Evolutionary conservation across 2,888 invertebrate genomes (phyloP).

Genomic region (Marronus borbonicus): DNA sequence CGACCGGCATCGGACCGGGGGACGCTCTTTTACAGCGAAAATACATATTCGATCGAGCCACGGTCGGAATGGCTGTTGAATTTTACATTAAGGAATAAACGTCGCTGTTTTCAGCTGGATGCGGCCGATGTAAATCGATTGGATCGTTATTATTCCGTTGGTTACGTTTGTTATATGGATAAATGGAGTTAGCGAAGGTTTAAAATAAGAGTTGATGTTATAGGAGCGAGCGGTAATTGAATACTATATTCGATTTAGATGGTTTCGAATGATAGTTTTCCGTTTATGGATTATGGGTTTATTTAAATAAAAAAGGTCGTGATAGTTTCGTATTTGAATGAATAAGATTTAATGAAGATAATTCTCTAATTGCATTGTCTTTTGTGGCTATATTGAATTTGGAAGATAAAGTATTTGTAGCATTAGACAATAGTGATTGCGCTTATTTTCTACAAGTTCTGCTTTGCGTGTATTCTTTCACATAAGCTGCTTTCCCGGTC

Average conservation of each 20-base stretch:
- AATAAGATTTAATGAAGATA: too few relatives aligned
- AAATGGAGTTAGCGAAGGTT: constrained; percentile 4
- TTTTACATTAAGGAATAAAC: constrained; percentile 14
- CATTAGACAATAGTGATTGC: too few relatives aligned
- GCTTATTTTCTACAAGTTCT: too few relatives aligned
- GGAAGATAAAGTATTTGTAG: too few relatives aligned
- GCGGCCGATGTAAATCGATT: background rate
- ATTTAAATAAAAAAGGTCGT: too few relatives aligned
- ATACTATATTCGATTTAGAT: background rate
- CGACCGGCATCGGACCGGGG: background rate
- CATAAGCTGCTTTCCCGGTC: too few relatives aligned
- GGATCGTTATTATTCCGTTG: constrained; percentile 9
- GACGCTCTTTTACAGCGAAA: background rate
- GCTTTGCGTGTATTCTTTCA: too few relatives aligned
- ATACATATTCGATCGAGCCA: background rate
- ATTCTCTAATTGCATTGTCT: too few relatives aligned
- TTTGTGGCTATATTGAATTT: too few relatives aligned
- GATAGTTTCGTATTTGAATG: too few relatives aligned
- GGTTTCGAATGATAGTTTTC: too few relatives aligned
- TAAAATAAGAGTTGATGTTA: background rate
- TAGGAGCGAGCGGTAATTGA: background rate
- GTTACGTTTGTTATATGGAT: constrained; percentile 3
- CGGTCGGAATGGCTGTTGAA: background rate
- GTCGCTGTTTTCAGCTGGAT: background rate
- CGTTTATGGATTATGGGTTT: too few relatives aligned